A percentile compares a stretch with the other conserved stretches of the same genome.
Conservation (phyloP, 2,113 vertebrate species). For the Platysteira castanea region DNA sequence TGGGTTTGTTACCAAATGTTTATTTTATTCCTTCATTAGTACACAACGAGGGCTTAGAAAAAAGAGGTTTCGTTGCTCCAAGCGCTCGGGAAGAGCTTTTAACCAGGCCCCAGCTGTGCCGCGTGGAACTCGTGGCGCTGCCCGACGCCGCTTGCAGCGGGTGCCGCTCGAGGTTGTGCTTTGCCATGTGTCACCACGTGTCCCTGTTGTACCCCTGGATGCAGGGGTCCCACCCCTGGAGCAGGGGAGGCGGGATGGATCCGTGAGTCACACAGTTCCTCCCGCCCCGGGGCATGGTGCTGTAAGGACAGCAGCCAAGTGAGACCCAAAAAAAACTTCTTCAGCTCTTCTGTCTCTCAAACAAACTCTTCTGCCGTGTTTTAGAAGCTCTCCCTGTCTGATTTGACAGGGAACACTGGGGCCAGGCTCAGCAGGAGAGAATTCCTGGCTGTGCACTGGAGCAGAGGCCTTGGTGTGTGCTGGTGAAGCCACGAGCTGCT, state of each 20-base stretch:
- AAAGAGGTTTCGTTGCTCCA: neutral
- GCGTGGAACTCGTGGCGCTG: neutral
- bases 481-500: neutral
- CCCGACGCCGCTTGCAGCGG: neutral
- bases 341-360: neutral
- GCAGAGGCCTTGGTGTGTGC: accelerated
- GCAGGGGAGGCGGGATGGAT: accelerated
- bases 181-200: accelerated
- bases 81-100: neutral
- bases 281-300: accelerated
- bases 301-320: accelerated
- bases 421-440: neutral
- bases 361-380: neutral
- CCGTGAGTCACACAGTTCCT: accelerated
- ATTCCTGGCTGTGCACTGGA: neutral
- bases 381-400: neutral
- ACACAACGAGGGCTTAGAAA: neutral
- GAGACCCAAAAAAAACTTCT: neutral
- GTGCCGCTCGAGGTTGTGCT: accelerated
- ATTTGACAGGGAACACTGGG: neutral
- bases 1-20: slow-evolving; percentile 49
- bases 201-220: accelerated
- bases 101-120: neutral
- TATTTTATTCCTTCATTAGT: slow-evolving; percentile 60
- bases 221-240: accelerated